These are phyloP conservation scores for Climacteris rufus DNA, from an alignment of 2,113 vertebrate species.

Conservation along the genomic window DNA sequence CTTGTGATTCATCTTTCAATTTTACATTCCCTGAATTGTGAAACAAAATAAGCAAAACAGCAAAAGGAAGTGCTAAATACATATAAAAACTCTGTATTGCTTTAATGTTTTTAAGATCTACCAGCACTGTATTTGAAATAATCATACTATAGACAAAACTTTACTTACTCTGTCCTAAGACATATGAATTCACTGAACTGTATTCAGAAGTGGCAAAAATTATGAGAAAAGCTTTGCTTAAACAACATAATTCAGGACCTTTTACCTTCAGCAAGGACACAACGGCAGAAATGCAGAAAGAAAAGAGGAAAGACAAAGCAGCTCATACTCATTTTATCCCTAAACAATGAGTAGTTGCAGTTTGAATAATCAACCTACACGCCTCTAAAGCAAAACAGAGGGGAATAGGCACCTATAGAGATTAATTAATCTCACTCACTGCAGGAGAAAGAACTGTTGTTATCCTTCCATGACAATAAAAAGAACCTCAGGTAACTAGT, in stretches of 20 bases:
- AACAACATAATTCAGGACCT: neutral
- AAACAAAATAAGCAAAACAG: constrained; percentile 37
- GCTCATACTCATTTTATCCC: neutral
- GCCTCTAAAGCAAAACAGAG: neutral
- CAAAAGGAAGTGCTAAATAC: constrained; percentile 12
- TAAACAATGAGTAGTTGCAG: neutral
- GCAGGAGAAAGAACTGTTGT: neutral
- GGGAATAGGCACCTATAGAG: neutral
- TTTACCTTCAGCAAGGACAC: neutral
- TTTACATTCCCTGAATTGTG: constrained; percentile 19
- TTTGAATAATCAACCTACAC: neutral
- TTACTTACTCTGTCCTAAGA: neutral
- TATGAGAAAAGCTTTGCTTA: neutral
- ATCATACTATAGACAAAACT: neutral
- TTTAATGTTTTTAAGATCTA: neutral
- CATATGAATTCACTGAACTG: neutral
- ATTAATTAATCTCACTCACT: neutral
- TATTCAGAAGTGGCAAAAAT: neutral
- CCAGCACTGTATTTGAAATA: neutral
- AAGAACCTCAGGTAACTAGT: neutral
- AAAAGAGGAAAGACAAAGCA: neutral
- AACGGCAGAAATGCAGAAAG: neutral
- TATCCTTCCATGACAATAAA: neutral
- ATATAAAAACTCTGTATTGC: neutral
- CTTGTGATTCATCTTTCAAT: constrained; percentile 35